Evolutionary conservation across 2,113 vertebrate genomes (phyloP).

Genomic region (Chaenocephalus aceratus): DNA sequence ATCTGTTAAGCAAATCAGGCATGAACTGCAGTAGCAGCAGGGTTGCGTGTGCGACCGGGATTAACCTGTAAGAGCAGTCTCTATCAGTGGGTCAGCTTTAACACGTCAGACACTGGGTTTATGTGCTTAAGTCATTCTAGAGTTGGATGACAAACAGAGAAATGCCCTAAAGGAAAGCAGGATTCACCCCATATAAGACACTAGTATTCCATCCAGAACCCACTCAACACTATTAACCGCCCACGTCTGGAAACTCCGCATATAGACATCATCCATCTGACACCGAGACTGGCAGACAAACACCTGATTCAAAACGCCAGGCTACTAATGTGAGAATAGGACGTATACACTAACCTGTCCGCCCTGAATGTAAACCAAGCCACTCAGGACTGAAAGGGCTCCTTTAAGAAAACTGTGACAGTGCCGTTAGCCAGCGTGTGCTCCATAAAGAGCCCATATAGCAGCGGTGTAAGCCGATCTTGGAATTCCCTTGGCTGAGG

Average conservation of each 20-base stretch:
- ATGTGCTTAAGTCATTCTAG: not conserved
- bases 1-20: not conserved
- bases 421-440: slow-evolving; percentile 1
- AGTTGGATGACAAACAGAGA: not conserved
- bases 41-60: slow-evolving; percentile 22
- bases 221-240: slow-evolving; percentile 9
- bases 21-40: slow-evolving; percentile 8
- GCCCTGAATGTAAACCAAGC: slow-evolving; percentile 69
- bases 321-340: slow-evolving; percentile 13
- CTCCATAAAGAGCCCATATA: slow-evolving; percentile 65
- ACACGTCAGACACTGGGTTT: slow-evolving; percentile 5
- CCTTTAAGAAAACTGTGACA: slow-evolving; percentile 46
- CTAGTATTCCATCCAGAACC: slow-evolving; percentile 19
- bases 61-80: slow-evolving; percentile 19
- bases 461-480: slow-evolving; percentile 54
- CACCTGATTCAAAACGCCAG: slow-evolving; percentile 50
- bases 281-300: slow-evolving; percentile 35
- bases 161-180: not conserved
- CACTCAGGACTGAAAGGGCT: slow-evolving; percentile 51
- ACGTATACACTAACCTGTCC: slow-evolving; percentile 46
- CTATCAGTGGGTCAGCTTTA: slow-evolving; percentile 15
- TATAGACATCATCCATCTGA: slow-evolving; percentile 34
- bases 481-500: slow-evolving; percentile 56
- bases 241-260: slow-evolving; percentile 49
- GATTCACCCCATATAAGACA: slow-evolving; percentile 32